Percentiles rank a stretch among this genome's conserved stretches.
Conservation (phyloP, 1,140 invertebrate genomes). For the Drosophila grimshawi region DNA sequence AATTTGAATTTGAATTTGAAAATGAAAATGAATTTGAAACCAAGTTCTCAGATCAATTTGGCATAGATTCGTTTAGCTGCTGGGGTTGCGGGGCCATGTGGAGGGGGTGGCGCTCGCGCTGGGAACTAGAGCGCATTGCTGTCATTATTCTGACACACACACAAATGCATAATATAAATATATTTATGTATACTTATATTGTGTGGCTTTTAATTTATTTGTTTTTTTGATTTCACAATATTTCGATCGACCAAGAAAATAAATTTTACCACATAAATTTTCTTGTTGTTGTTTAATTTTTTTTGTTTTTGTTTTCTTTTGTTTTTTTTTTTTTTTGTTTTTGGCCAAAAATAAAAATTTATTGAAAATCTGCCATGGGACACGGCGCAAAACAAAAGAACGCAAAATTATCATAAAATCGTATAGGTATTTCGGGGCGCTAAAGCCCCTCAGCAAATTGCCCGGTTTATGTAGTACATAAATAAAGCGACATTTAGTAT, state of each 20-base stretch:
- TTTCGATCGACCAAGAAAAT: slow-evolving; percentile 77
- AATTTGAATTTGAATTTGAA: slow-evolving; percentile 70
- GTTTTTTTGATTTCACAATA: slow-evolving; percentile 82
- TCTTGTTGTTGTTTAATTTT: not conserved
- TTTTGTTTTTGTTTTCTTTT: slow-evolving; percentile 36
- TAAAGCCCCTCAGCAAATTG: slow-evolving; percentile 10
- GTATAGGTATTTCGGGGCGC: slow-evolving; percentile 40
- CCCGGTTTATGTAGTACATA: slow-evolving; percentile 14
- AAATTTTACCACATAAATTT: slow-evolving; percentile 67
- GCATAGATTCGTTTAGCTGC: slow-evolving; percentile 55
- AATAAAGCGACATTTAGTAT: slow-evolving; percentile 14
- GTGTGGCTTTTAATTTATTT: slow-evolving; percentile 78
- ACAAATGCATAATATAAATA: slow-evolving; percentile 21
- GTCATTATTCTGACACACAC: slow-evolving; percentile 55
- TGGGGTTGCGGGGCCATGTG: not conserved
- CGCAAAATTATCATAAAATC: slow-evolving; percentile 72
- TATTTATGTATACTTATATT: slow-evolving; percentile 49
- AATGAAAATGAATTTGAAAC: slow-evolving; percentile 49
- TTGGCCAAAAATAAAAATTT: slow-evolving; percentile 47
- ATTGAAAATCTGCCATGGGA: slow-evolving; percentile 60
- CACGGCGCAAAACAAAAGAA: slow-evolving; percentile 62
- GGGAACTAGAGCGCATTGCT: slow-evolving; percentile 78
- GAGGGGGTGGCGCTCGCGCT: slow-evolving; percentile 24
- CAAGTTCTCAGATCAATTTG: slow-evolving; percentile 63
- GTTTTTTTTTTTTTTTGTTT: slow-evolving; percentile 17